Evolutionary conservation across 2,888 invertebrate species (phyloP), one percentile per base, ranked within the genome.

Genomic region (Mimumesa dahlbomi): DNA sequence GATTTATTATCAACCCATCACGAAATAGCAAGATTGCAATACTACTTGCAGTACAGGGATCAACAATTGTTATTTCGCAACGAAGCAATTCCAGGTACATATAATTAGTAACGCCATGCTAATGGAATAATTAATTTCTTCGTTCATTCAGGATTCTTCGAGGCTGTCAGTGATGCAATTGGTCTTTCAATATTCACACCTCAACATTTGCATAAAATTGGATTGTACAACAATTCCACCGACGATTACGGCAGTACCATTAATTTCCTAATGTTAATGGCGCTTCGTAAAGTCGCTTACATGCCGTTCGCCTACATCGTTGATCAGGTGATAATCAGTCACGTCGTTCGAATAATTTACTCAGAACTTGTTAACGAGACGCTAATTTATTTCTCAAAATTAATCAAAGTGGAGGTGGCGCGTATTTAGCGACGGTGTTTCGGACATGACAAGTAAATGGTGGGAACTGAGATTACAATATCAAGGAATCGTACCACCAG

Each of bases 361-460:
- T 19, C 6, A 25, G 2, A 11, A 0, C 13, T 22, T 19, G 18
- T 9, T 38, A n/a, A n/a, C n/a, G n/a, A n/a, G n/a, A n/a, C n/a
- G n/a, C 2, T 13, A 38, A 31, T 31, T n/a, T 45, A 9, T 45
- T 46, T 46, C 50, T 16, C 46, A 63, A 50, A 87, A 86, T n/a
- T n/a, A n/a, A n/a, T n/a, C n/a, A 9, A 87, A 94, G 94, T 96
- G 96, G 96, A 91, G 96, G 4, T 96, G 95, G 94, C 92, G 93
- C 45, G 92, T 96, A 0, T 96, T 95, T 82, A 93, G 93, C 82
- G 94, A 94, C 59, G 94, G 94, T 0, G 93, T 94, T 0, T 90
- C 92, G 34, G 92, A 92, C 46, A 94, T 94, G 94, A 95, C 95
- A 73, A 90, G 93, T 1, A 90, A 92, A 72, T 95, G 95, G 95